Conservation (phyloP, 2,797 vertebrate species). For the Spinibarbus caldwelli region DNA sequence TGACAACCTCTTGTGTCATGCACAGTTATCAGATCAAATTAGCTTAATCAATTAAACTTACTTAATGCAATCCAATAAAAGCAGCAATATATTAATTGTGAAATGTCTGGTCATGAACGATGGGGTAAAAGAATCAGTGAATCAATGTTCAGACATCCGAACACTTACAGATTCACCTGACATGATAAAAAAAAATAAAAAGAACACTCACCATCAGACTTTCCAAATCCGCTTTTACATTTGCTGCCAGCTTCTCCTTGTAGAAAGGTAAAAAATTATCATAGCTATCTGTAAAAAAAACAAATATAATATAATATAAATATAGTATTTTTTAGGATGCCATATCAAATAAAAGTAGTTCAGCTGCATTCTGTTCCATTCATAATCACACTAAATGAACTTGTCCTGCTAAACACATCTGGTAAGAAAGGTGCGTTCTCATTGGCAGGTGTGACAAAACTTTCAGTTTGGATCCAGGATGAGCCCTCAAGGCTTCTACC, state of each 20-base stretch:
- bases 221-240: slow-evolving; percentile 78
- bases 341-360: not conserved
- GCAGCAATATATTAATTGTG: not conserved
- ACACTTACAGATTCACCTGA: not conserved
- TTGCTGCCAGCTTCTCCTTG: slow-evolving; percentile 68
- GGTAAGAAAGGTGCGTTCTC: not conserved
- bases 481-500: slow-evolving; percentile 67
- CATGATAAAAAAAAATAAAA: too few relatives aligned
- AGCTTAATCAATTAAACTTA: not conserved
- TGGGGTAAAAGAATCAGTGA: not conserved
- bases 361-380: not conserved
- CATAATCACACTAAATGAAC: not conserved
- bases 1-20: too few relatives aligned
- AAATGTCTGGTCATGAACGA: not conserved
- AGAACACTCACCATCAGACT: slow-evolving; percentile 81
- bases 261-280: slow-evolving; percentile 82
- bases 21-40: too few relatives aligned
- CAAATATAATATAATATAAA: not conserved
- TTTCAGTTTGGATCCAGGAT: not conserved
- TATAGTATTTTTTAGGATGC: not conserved
- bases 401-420: not conserved
- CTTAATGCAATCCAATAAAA: not conserved
- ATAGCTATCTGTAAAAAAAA: slow-evolving; percentile 78
- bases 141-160: not conserved
- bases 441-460: not conserved